These are phyloP conservation scores for Nineta flava DNA, from an alignment of 2,888 invertebrate genomes.

Conservation along the genomic window DNA sequence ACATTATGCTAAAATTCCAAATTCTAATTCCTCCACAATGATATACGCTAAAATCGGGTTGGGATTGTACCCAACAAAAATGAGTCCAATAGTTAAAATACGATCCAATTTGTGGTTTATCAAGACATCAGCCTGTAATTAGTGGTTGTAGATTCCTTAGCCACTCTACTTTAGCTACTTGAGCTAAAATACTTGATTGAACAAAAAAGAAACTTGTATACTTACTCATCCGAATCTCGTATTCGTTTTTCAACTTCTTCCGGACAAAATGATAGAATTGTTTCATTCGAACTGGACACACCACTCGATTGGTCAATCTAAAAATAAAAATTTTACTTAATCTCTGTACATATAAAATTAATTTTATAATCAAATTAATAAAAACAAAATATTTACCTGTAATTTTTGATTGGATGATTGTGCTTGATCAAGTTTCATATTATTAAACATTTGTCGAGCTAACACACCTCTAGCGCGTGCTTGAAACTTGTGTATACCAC, in stretches of 20 bases:
- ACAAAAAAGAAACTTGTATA: too few relatives aligned
- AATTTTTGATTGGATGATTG: constrained; percentile 5
- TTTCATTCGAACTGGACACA: constrained; percentile 34
- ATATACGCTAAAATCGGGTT: too few relatives aligned
- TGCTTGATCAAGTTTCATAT: not conserved
- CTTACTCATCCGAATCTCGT: constrained; percentile 26
- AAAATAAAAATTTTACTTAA: constrained; percentile 9
- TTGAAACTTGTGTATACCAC: constrained; percentile 48
- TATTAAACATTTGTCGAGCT: constrained; percentile 29
- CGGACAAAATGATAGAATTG: constrained; percentile 35
- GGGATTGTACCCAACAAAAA: too few relatives aligned
- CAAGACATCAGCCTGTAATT: too few relatives aligned
- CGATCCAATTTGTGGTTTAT: too few relatives aligned
- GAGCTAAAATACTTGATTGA: too few relatives aligned
- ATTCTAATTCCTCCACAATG: too few relatives aligned
- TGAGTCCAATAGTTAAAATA: too few relatives aligned
- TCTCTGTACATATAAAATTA: constrained; percentile 3
- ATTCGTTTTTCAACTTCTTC: constrained; percentile 28
- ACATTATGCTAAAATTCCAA: too few relatives aligned
- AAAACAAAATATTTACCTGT: constrained; percentile 8
- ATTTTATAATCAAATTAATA: constrained; percentile 1
- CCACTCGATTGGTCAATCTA: constrained; percentile 23
- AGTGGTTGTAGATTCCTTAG: too few relatives aligned
- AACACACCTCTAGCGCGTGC: constrained; percentile 53
- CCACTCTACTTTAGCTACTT: too few relatives aligned